A percentile compares a stretch with the other conserved stretches of the same genome.
Conservation (phyloP, 2,888 invertebrate species). For the Tortricodes alternella region DNA sequence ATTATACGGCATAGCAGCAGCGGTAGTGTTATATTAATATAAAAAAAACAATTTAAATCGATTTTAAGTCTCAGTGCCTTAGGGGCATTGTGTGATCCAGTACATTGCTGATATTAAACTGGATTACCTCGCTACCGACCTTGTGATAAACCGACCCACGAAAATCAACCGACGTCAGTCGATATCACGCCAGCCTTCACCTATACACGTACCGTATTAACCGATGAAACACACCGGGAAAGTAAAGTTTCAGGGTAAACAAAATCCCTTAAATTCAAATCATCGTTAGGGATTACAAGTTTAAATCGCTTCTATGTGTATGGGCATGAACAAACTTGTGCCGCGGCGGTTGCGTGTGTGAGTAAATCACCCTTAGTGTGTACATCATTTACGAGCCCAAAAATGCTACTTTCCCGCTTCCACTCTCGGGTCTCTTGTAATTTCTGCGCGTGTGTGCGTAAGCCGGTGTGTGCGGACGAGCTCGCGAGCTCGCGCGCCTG, state of each 20-base stretch:
- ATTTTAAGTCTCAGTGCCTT: slow-evolving; percentile 17
- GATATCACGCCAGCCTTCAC: slow-evolving; percentile 8
- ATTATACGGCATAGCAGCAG: too few species aligned
- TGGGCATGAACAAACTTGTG: slow-evolving; percentile 57
- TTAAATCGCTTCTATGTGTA: slow-evolving; percentile 73
- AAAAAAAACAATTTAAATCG: too few species aligned
- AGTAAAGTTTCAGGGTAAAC: slow-evolving; percentile 49
- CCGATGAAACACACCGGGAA: slow-evolving; percentile 15
- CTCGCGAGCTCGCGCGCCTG: slow-evolving; percentile 54
- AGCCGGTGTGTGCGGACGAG: slow-evolving; percentile 47
- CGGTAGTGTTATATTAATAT: too few species aligned
- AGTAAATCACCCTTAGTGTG: slow-evolving; percentile 70
- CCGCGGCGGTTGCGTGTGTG: slow-evolving; percentile 57
- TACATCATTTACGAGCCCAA: slow-evolving; percentile 76
- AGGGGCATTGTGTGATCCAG: slow-evolving; percentile 13
- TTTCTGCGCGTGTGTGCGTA: slow-evolving; percentile 53
- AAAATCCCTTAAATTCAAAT: slow-evolving; percentile 76
- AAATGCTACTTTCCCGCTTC: slow-evolving; percentile 75
- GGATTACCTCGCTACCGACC: slow-evolving; percentile 12
- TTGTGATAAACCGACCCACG: neutral
- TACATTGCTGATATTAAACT: slow-evolving; percentile 24
- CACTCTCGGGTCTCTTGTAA: slow-evolving; percentile 65
- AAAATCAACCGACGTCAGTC: slow-evolving; percentile 11
- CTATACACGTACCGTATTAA: slow-evolving; percentile 23
- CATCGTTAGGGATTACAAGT: slow-evolving; percentile 79